A percentile compares a stretch with the other conserved stretches of the same genome.
Conservation (phyloP, 1,140 invertebrate species). For the Cardiocondyla obscurior region DNA sequence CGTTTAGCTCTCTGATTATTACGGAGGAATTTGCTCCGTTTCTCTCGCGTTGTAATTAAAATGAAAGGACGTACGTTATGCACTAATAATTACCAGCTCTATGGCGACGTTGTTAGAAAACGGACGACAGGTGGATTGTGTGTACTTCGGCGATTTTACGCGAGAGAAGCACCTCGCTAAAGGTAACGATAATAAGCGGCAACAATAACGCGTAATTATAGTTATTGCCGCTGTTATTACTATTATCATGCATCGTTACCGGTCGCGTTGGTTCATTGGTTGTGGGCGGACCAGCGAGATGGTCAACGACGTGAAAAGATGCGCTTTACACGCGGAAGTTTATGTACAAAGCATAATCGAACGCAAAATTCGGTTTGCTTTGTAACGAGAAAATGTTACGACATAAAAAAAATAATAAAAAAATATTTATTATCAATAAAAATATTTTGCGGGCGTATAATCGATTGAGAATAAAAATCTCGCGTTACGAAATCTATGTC, state of each 20-base stretch:
- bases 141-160: not conserved
- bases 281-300: slow-evolving; percentile 42
- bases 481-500: not conserved
- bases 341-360: not conserved
- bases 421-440: not conserved
- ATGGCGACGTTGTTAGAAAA: not conserved
- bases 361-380: slow-evolving; percentile 29
- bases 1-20: not conserved
- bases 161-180: slow-evolving; percentile 31
- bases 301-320: slow-evolving; percentile 39
- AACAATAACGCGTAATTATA: slow-evolving; percentile 53
- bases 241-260: slow-evolving; percentile 51
- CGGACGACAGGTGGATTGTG: slow-evolving; percentile 21
- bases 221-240: slow-evolving; percentile 54
- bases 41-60: not conserved
- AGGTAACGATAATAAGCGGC: slow-evolving; percentile 49
- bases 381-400: not conserved
- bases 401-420: not conserved
- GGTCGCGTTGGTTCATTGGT: slow-evolving; percentile 24
- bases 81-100: not conserved
- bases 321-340: slow-evolving; percentile 9
- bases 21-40: not conserved
- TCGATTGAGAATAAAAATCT: not conserved
- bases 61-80: not conserved
- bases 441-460: too few relatives aligned